These are phyloP conservation scores for Elgaria multicarinata DNA, from an alignment of 2,113 vertebrate species.

Conservation along the genomic window DNA sequence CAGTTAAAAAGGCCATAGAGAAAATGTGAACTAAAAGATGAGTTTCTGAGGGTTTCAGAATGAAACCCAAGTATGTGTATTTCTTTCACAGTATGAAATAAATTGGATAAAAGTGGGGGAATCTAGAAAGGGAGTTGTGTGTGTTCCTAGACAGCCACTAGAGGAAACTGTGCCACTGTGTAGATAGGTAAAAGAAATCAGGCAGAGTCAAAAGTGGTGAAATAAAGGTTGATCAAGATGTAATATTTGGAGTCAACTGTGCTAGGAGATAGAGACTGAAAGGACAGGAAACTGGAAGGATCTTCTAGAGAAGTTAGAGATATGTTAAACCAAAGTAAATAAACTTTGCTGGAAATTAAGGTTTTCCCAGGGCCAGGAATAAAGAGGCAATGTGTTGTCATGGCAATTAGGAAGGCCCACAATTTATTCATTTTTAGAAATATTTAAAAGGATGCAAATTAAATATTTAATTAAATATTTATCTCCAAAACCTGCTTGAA, in stretches of 20 bases:
- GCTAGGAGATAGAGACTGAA: no score
- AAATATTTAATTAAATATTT: no score
- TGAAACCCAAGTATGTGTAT: conserved; percentile 31
- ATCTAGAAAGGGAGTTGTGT: no score
- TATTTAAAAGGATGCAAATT: no score
- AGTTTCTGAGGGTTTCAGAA: conserved; percentile 24
- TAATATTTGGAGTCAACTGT: not conserved
- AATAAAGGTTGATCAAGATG: not conserved
- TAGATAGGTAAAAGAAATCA: not conserved
- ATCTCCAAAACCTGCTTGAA: not conserved
- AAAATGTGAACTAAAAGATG: conserved; percentile 40
- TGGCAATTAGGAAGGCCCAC: not conserved
- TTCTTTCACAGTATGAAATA: conserved; percentile 38
- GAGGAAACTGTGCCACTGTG: not conserved
- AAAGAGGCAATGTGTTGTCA: not conserved
- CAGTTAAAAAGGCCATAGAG: conserved; percentile 33
- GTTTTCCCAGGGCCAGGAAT: not conserved
- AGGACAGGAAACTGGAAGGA: not conserved
- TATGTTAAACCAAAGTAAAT: not conserved
- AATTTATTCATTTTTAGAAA: not conserved
- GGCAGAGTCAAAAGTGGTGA: not conserved
- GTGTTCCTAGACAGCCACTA: not conserved
- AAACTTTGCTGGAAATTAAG: not conserved
- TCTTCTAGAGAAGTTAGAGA: no score
- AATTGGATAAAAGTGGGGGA: not conserved